Conservation (phyloP, 2,797 vertebrate species). For the Melanotaenia pygmaea region DNA sequence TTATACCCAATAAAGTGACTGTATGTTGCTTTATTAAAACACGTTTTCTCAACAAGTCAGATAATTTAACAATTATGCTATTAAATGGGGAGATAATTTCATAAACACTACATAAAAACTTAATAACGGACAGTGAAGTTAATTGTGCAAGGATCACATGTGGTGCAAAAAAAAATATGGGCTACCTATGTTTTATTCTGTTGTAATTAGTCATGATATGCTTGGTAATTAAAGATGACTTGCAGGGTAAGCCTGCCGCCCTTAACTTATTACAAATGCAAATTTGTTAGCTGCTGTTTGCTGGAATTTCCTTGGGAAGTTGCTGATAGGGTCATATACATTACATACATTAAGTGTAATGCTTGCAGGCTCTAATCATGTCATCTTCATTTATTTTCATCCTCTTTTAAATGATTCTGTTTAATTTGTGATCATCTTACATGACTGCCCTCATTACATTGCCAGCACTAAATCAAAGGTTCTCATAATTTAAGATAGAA, state of each 20-base stretch:
- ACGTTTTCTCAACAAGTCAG: too few relatives aligned
- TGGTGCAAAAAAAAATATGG: slow-evolving; percentile 7
- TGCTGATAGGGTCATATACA: too few relatives aligned
- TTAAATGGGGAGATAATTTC: too few relatives aligned
- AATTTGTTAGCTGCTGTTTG: not conserved
- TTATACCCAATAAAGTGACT: too few relatives aligned
- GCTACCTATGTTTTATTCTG: not conserved
- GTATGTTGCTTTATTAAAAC: too few relatives aligned
- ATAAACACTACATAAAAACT: too few relatives aligned
- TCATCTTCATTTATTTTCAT: slow-evolving; percentile 7
- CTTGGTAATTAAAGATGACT: slow-evolving; percentile 12
- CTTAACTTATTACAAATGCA: not conserved
- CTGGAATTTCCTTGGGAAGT: not conserved
- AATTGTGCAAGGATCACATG: not conserved
- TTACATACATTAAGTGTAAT: not conserved
- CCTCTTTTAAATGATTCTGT: slow-evolving; percentile 21
- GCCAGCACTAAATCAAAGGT: slow-evolving; percentile 4
- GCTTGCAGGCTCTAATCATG: not conserved
- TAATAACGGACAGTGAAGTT: not conserved
- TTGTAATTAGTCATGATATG: slow-evolving; percentile 11
- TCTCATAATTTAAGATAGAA: not conserved
- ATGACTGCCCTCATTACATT: not conserved
- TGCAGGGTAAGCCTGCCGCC: not conserved
- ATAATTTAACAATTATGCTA: too few relatives aligned
- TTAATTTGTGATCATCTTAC: slow-evolving; percentile 28